These are phyloP conservation scores for Hydractinia echinata DNA, from an alignment of 30 jellyfish, hydroid and myxozoan species.

Conservation along the genomic window DNA sequence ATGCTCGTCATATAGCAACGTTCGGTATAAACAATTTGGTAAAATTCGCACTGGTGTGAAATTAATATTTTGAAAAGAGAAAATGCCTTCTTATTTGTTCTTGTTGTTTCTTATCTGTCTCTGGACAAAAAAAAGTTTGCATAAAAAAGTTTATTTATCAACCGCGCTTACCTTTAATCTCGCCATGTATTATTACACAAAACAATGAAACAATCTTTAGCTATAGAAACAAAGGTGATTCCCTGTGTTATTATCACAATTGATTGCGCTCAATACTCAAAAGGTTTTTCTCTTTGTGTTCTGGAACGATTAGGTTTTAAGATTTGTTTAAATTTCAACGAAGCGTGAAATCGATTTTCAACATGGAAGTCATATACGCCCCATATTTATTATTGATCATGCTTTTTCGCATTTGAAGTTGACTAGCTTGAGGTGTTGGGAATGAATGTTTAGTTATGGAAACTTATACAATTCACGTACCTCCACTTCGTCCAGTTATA, in stretches of 20 bases:
- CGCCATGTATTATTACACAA: background rate
- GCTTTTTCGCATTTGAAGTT: background rate
- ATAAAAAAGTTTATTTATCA: no score
- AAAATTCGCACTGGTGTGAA: no score
- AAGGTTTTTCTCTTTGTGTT: background rate
- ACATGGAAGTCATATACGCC: slow-evolving; percentile 30
- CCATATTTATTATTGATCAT: slow-evolving; percentile 3
- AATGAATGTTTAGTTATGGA: slow-evolving; percentile 18
- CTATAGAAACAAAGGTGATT: slow-evolving; percentile 15
- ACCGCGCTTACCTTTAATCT: no score
- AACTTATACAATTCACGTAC: slow-evolving; percentile 73
- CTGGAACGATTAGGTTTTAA: slow-evolving; percentile 8
- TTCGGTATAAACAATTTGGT: no score
- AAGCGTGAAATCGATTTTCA: slow-evolving; percentile 17
- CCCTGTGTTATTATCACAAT: slow-evolving; percentile 9
- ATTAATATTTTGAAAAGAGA: no score
- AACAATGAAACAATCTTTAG: background rate
- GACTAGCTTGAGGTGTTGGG: slow-evolving; percentile 10
- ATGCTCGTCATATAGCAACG: no score
- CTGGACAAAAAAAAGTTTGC: no score
- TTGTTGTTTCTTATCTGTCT: no score
- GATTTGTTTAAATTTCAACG: background rate
- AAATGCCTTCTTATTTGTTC: no score
- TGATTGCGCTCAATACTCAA: no score
- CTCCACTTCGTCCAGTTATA: slow-evolving; percentile 85